These are phyloP conservation scores for Tanypteryx hageni DNA, from an alignment of 2,888 invertebrate genomes.

Conservation along the genomic window DNA sequence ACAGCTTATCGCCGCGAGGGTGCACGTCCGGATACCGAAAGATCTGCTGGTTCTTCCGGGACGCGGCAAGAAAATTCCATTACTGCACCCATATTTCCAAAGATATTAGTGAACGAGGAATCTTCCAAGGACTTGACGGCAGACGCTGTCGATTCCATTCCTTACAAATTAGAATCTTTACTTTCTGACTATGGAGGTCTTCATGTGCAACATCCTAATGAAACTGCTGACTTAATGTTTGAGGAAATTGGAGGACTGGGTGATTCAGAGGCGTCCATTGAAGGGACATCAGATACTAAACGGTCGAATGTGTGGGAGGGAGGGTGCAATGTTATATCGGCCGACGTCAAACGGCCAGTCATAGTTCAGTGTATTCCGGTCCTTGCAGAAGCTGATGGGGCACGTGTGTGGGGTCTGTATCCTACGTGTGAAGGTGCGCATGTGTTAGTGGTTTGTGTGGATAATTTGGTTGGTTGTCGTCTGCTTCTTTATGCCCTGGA, in stretches of 20 bases:
- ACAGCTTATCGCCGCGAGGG: conserved; percentile 66
- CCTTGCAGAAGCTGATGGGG: not conserved
- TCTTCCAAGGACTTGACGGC: not conserved
- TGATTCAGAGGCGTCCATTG: not conserved
- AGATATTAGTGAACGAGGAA: conserved; percentile 38
- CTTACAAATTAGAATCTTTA: conserved; percentile 17
- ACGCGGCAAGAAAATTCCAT: conserved; percentile 71
- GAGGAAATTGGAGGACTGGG: conserved; percentile 24
- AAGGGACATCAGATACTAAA: not conserved
- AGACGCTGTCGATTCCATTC: conserved; percentile 8
- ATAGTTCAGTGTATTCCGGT: conserved; percentile 20
- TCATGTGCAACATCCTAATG: conserved; percentile 4
- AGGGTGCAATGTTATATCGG: not conserved
- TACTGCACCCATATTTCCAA: conserved; percentile 44
- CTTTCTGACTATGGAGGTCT: conserved; percentile 25
- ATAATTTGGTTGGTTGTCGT: conserved; percentile 72
- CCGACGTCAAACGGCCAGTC: not conserved
- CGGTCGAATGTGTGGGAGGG: not conserved
- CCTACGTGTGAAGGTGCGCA: conserved; percentile 39
- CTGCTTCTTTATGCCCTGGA: conserved; percentile 79
- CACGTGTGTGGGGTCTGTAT: conserved; percentile 42
- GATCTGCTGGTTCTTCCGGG: conserved; percentile 71
- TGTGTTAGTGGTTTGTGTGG: conserved; percentile 27
- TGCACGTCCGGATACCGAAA: conserved; percentile 61
- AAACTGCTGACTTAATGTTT: conserved; percentile 21